phyloP scores from a whole-genome alignment of 2,113 vertebrate genomes.

The Drymodes brunneopygia region DNA sequence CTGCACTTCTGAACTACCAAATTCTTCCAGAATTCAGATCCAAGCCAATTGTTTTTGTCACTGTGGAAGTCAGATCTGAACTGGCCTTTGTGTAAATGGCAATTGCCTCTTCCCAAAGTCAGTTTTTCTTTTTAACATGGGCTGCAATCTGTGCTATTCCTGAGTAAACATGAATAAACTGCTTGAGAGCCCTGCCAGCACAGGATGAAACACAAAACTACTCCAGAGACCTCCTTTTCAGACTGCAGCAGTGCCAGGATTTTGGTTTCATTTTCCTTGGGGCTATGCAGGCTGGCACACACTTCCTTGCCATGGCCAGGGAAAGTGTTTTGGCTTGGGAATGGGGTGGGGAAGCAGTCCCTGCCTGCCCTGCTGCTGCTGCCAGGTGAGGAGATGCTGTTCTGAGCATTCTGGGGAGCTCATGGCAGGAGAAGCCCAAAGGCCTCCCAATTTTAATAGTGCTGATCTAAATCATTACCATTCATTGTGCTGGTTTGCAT shows the following conservation, averaged over 20 bases:
- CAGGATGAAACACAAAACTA: background rate
- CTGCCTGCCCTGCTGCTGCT: background rate
- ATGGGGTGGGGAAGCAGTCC: background rate
- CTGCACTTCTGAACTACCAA: background rate
- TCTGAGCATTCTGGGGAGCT: background rate
- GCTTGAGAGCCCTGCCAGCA: background rate
- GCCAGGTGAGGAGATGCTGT: background rate
- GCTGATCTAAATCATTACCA: background rate
- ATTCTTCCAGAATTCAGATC: background rate
- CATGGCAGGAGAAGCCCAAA: background rate
- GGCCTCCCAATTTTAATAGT: background rate
- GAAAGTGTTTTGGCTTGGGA: background rate
- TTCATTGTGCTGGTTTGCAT: background rate
- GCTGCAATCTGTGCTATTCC: constrained; percentile 2
- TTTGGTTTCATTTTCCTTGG: background rate
- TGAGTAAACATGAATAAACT: constrained; percentile 28
- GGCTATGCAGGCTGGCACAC: background rate
- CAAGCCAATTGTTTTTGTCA: background rate
- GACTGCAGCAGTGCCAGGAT: background rate
- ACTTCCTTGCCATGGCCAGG: background rate
- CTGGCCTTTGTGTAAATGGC: background rate
- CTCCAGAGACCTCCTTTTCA: background rate
- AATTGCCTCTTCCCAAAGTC: background rate
- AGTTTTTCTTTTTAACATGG: background rate
- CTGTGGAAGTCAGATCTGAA: background rate